Base-by-base conservation (phyloP, 2,113 vertebrate genomes). In the Sitta europaea region DNA sequence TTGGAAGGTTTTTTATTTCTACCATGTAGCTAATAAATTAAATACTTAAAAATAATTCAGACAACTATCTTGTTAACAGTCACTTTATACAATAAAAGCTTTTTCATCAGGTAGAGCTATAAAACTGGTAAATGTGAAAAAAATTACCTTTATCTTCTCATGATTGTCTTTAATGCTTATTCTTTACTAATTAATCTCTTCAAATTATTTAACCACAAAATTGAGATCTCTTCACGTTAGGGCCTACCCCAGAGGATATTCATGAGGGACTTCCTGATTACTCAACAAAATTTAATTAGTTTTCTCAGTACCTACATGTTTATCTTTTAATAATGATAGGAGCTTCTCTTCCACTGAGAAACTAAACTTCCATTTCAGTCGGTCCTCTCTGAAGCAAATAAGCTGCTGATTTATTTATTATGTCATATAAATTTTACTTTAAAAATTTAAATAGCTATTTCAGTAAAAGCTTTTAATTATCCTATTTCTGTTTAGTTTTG, bases 141-240 rank as follows among this genome's bases (percentile, higher is more conserved):
- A 65, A 82, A 25, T 45, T 94, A 63, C 58, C 51, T 95, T 79
- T 96, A 82, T 94, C 94, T 89, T 91, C 59, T 63, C 16, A 6
- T 89, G 54, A 83, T 93, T 94, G 77, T 97, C 96, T 97, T 97
- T 94, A 96, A 97, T 96, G 94, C 96, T 95, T 98, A 94, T 97
- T 96, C 96, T 98, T 97, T 93, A 55, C 87, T 95, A 93, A 95
- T 96, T 97, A 96, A 97, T 94, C 85, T 97, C 97, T 96, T 96
- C 77, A 96, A 97, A 95, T 97, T 97, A 97, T 92, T 92, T 86
- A 91, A 94, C 92, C 90, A 91, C 88, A 94, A 92, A 94, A 91
- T 96, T 95, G 86, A 94, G 91, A 93, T 96, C 88, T 90, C 90
- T 95, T 90, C 82, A 92, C 80, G 85, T 90, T 94, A 91, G 53